Base-by-base conservation (phyloP, 2,113 vertebrate genomes). In the Colistium nudipinnis region DNA sequence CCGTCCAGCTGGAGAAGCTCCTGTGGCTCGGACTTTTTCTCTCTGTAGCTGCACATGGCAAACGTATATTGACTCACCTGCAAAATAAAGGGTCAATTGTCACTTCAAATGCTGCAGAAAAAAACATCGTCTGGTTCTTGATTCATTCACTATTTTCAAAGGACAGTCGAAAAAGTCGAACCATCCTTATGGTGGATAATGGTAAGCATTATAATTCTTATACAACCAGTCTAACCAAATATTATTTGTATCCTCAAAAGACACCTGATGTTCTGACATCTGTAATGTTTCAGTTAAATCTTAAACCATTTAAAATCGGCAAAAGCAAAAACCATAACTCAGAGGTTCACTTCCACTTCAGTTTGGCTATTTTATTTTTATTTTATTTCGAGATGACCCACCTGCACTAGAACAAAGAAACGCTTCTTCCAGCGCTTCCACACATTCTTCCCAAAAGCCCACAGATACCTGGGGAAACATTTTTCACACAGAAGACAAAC, bases 391-490 rank as follows among this genome's bases (percentile, higher is more conserved):
- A 3, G 2, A 35, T 13, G 30, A 59, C 86, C 90, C 92, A 99
- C 98, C 96, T 99, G 98, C 36, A 99, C 98, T 66, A 99, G 92
- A 66, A 99, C 98, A 92, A 99, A 99, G 93, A 98, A 99, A 20
- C 98, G 94, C 87, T 99, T 99, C 94, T 99, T 99, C 98, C 98
- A 99, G 82, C 97, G 96, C 84, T 99, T 99, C 98, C 98, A 99
- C 47, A 99, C 96, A 76, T 99, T 99, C 92, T 99, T 99, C 81
- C 98, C 98, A 86, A 98, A 97, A 87, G 97, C 96, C 98, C 98
- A 99, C 76, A 99, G 94, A 91, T 99, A 99, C 80, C 98, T 99
- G 90, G 87, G 13, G 83, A 77, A 76, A 68, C 59, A 83, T 52
- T 27, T 30, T 44, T 41, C 27, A 70, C 30, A 79, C 51, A 71